These are phyloP conservation scores for Podargus strigoides DNA, from an alignment of 2,797 vertebrate species.

Conservation along the genomic window DNA sequence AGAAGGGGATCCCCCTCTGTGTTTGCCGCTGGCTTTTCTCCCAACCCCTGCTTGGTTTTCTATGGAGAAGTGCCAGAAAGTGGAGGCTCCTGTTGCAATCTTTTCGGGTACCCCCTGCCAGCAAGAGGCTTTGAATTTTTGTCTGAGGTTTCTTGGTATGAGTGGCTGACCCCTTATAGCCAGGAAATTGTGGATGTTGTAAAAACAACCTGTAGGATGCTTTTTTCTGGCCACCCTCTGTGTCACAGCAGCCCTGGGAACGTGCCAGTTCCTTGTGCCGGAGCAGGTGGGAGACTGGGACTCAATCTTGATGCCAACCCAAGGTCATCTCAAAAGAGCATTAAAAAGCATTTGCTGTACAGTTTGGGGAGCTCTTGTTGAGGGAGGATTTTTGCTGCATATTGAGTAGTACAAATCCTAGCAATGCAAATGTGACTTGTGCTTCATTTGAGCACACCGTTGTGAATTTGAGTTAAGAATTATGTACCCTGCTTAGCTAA, in stretches of 20 bases:
- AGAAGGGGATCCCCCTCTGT: not conserved
- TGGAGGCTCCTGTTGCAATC: not conserved
- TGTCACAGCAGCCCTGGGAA: not conserved
- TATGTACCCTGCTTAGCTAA: not conserved
- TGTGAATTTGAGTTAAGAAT: not conserved
- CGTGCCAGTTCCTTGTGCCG: not conserved
- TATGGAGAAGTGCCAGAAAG: not conserved
- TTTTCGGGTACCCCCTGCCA: not conserved
- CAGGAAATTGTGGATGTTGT: not conserved
- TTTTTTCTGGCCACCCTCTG: fast-evolving
- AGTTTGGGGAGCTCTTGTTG: not conserved
- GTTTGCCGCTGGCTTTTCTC: not conserved
- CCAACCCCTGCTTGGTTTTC: not conserved
- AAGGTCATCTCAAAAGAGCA: not conserved
- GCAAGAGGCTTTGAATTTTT: not conserved
- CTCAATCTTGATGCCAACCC: not conserved
- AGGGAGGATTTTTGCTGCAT: constrained; percentile 16
- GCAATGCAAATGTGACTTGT: not conserved
- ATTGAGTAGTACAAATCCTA: not conserved
- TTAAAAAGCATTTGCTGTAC: constrained; percentile 1
- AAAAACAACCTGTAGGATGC: not conserved
- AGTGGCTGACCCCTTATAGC: not conserved
- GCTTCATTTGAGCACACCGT: not conserved
- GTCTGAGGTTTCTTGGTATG: not conserved
- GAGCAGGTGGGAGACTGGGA: not conserved